Base-by-base conservation (phyloP, 37 sponge, comb jelly and placozoan genomes). In the Spongia lamella region DNA sequence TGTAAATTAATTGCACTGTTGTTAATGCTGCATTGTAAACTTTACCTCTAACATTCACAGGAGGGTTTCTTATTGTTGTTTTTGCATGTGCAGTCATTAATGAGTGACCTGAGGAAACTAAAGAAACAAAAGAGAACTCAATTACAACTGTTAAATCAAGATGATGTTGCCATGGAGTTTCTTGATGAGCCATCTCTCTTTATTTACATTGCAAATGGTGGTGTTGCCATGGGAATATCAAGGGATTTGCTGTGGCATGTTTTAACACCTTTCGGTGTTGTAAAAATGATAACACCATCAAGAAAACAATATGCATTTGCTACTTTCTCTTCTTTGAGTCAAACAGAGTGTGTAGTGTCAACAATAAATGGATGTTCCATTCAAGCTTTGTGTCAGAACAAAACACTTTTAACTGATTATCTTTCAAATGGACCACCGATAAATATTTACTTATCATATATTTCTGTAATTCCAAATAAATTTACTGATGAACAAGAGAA, bases 201-300 rank as follows among this genome's bases (percentile, higher is more conserved):
- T 29, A 29, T 90, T 1, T 86, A 72, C 26, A 59, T 90, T 17
- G 78, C 72, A 13, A 90, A 90, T 79, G 86, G 91, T n/a, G 91
- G 91, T 11, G 37, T 75, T n/a, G 50, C 52, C 29, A 74, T 29
- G 59, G 91, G 86, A 1, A 61, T 90, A 22, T 36, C 67, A 35
- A 27, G 70, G 22, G 66, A 64, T 16, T 7, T 79, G 1, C 60
- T 90, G n/a, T 0, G 14, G 7, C 20, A 39, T 20, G 9, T 86
- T 36, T 68, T 86, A 2, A 31, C 64, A 16, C 38, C n/a, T 17
- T 17, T 24, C 50, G 67, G 51, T 17, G 3, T 37, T 20, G 3
- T 34, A 25, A 31, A 61, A n/a, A 20, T 78, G 38, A 60, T 57
- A 70, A 68, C 79, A 66, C 73, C 74, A 3, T 22, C 53, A 35